Evolutionary conservation across 2,113 vertebrate species (phyloP).

Genomic region (Saccopteryx leptura): DNA sequence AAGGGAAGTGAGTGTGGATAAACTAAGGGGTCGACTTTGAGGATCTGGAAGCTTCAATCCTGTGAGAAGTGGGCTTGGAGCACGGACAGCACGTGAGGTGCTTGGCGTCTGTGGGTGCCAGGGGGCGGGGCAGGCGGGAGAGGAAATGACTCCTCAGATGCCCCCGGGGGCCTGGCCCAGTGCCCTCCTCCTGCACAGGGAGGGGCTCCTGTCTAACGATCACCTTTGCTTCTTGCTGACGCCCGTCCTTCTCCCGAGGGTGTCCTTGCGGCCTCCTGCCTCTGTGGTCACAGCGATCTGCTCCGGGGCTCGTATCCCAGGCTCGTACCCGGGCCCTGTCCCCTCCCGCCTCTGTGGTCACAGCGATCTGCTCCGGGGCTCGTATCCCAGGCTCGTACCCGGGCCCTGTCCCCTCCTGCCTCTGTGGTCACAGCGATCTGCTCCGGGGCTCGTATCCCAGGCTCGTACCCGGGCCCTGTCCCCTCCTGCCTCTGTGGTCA

Average conservation of each 20-base stretch:
- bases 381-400: neutral
- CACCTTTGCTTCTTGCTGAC: constrained; percentile 74
- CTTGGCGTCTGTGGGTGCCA: too few species aligned
- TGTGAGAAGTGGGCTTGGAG: neutral
- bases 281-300: neutral
- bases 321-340: neutral
- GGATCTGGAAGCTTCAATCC: neutral
- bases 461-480: neutral
- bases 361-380: neutral
- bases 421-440: neutral
- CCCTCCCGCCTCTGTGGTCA: neutral
- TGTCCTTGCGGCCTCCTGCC: neutral
- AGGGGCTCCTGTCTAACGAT: constrained; percentile 38
- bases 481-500: neutral
- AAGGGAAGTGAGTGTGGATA: neutral
- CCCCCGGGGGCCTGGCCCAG: neutral
- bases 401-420: neutral
- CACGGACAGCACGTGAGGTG: neutral
- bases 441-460: neutral
- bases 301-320: too few species aligned
- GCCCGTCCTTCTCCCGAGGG: constrained; percentile 37
- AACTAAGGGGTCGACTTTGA: neutral
- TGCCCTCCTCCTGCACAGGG: neutral
- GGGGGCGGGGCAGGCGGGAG: neutral
- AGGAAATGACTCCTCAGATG: constrained; percentile 48